Conservation (phyloP, 2,113 vertebrate species). For the Caretta caretta region DNA sequence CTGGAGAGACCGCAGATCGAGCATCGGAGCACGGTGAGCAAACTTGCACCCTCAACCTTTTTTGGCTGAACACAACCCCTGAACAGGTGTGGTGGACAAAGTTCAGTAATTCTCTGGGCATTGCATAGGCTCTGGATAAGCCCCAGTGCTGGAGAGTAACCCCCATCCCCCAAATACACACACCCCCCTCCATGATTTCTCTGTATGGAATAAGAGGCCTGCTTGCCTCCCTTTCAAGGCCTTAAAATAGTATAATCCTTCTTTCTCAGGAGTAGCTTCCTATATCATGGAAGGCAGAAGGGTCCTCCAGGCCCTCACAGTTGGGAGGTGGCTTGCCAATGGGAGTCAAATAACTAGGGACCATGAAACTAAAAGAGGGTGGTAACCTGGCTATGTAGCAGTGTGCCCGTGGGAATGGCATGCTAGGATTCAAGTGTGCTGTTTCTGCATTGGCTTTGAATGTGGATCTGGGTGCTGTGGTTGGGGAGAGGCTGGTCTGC, state of each 20-base stretch:
- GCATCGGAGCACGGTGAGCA: conserved; percentile 93
- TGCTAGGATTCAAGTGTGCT: not conserved
- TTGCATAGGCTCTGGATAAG: not conserved
- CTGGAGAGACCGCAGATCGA: conserved; percentile 97
- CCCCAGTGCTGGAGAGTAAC: not conserved
- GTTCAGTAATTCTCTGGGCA: not conserved
- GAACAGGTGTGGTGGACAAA: not conserved
- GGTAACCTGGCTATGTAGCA: not conserved
- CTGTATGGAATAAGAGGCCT: not conserved
- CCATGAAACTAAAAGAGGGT: not conserved
- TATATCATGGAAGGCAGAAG: not conserved
- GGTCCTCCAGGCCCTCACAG: not conserved
- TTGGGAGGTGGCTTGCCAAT: not conserved
- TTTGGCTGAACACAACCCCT: not conserved
- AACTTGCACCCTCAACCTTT: not conserved
- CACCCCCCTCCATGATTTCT: not conserved
- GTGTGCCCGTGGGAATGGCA: not conserved
- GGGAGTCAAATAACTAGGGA: not conserved
- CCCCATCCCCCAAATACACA: not conserved
- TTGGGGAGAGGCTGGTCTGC: not conserved
- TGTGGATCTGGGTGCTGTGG: not conserved
- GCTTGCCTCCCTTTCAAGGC: not conserved
- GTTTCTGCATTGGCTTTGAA: not conserved
- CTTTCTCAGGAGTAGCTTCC: not conserved
- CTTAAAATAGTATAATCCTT: not conserved